These are phyloP conservation scores for Heteropelma amictum DNA, from an alignment of 2,888 invertebrate species.

Conservation along the genomic window DNA sequence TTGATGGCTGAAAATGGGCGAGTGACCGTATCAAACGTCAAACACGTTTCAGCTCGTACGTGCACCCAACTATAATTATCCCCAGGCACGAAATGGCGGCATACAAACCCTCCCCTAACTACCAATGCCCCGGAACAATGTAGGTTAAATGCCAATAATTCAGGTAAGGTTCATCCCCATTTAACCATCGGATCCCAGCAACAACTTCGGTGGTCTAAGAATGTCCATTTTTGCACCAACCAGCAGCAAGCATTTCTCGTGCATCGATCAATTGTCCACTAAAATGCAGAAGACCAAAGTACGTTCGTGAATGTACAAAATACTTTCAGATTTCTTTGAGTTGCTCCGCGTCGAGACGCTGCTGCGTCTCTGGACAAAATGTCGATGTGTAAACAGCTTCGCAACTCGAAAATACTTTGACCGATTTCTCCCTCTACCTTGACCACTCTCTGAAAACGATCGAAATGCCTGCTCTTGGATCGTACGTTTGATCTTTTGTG, in stretches of 20 bases:
- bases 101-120: slow-evolving; percentile 37
- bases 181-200: background rate
- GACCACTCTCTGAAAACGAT: no score
- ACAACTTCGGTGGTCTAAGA: no score
- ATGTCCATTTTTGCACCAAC: slow-evolving; percentile 21
- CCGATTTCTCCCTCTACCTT: no score
- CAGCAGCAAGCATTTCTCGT: background rate
- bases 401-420: no score
- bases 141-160: slow-evolving; percentile 61
- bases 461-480: background rate
- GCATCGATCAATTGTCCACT: slow-evolving; percentile 21
- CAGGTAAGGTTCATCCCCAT: slow-evolving; percentile 41
- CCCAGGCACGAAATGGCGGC: slow-evolving; percentile 55
- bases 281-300: slow-evolving; percentile 6
- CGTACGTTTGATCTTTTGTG: background rate
- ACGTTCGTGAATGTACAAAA: no score
- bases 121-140: slow-evolving; percentile 49
- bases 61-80: slow-evolving; percentile 60
- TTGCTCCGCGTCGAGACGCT: no score
- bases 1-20: slow-evolving; percentile 42
- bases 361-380: no score
- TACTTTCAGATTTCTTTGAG: no score
- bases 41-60: slow-evolving; percentile 22
- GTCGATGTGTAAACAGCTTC: no score
- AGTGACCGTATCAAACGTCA: slow-evolving; percentile 25